These are phyloP conservation scores for Subacronicta megacephala DNA, from an alignment of 2,888 invertebrate genomes.

Conservation along the genomic window DNA sequence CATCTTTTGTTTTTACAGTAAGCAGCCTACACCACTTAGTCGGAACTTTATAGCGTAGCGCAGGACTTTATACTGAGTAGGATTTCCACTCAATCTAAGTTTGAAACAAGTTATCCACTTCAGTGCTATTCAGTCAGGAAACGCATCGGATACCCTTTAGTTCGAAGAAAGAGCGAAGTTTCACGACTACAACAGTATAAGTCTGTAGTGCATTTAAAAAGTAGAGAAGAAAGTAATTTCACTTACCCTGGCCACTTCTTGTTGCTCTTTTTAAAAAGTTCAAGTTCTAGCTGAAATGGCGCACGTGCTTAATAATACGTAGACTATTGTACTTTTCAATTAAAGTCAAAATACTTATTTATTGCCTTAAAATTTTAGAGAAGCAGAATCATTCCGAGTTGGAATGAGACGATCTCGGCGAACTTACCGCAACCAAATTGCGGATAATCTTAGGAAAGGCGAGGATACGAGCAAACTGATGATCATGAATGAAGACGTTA, in stretches of 20 bases:
- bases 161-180: slow-evolving; percentile 30
- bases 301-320: not conserved
- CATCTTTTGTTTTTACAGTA: no score
- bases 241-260: slow-evolving; percentile 37
- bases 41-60: no score
- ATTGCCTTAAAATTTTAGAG: no score
- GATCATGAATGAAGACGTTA: no score
- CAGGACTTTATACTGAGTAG: not conserved
- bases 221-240: slow-evolving; percentile 36
- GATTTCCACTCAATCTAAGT: slow-evolving; percentile 27
- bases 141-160: slow-evolving; percentile 41
- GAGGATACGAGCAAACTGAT: no score
- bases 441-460: no score
- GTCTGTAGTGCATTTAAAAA: slow-evolving; percentile 14
- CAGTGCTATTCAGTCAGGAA: slow-evolving; percentile 17
- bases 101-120: slow-evolving; percentile 25
- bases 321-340: not conserved
- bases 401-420: no score
- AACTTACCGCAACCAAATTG: no score
- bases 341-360: no score
- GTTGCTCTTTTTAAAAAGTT: slow-evolving; percentile 41
- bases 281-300: not conserved
- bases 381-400: no score
- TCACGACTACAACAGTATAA: slow-evolving; percentile 12
- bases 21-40: not conserved